A percentile compares a stretch with the other conserved stretches of the same genome.
Evolutionary conservation across 2,888 invertebrate species (phyloP).

Genomic region (Drosophila melanosoma): DNA sequence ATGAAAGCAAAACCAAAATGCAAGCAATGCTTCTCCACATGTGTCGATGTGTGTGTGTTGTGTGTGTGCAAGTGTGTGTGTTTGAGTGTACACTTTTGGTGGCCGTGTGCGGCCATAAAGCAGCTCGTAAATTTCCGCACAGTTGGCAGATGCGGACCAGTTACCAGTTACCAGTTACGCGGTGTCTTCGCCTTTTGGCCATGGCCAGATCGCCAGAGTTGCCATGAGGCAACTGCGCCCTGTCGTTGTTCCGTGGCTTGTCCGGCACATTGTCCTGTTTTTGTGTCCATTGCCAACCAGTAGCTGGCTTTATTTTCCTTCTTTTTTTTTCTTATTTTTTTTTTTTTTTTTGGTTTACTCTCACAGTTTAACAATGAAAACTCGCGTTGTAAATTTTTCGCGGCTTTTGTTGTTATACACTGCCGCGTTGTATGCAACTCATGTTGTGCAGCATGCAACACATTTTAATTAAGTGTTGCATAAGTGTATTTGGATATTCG

Average conservation of each 20-base stretch:
- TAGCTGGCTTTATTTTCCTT: slow-evolving; percentile 25
- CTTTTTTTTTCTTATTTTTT: not conserved
- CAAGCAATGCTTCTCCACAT: not conserved
- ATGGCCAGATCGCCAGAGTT: slow-evolving; percentile 44
- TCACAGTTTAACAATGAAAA: slow-evolving; percentile 56
- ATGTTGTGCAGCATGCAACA: not conserved
- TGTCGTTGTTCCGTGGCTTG: slow-evolving; percentile 18
- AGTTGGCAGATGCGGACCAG: slow-evolving; percentile 44
- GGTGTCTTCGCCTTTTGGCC: slow-evolving; percentile 49
- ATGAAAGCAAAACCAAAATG: slow-evolving; percentile 38
- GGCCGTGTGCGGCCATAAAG: slow-evolving; percentile 65
- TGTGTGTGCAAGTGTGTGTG: not conserved
- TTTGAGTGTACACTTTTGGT: slow-evolving; percentile 34
- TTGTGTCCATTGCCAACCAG: slow-evolving; percentile 44
- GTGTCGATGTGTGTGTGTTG: not conserved
- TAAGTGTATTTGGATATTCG: slow-evolving; percentile 22
- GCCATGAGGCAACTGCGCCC: slow-evolving; percentile 29
- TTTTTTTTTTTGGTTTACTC: slow-evolving; percentile 10
- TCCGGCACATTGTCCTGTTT: slow-evolving; percentile 24
- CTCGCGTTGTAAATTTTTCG: slow-evolving; percentile 48
- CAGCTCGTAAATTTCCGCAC: slow-evolving; percentile 74
- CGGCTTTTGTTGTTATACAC: slow-evolving; percentile 19
- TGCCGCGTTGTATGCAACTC: not conserved
- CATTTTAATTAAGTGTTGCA: not conserved
- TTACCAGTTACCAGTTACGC: slow-evolving; percentile 36